Percentiles rank a stretch among this genome's conserved stretches.
Conservation (phyloP, 2,888 invertebrate species). For the Dolichomitus sp. region DNA sequence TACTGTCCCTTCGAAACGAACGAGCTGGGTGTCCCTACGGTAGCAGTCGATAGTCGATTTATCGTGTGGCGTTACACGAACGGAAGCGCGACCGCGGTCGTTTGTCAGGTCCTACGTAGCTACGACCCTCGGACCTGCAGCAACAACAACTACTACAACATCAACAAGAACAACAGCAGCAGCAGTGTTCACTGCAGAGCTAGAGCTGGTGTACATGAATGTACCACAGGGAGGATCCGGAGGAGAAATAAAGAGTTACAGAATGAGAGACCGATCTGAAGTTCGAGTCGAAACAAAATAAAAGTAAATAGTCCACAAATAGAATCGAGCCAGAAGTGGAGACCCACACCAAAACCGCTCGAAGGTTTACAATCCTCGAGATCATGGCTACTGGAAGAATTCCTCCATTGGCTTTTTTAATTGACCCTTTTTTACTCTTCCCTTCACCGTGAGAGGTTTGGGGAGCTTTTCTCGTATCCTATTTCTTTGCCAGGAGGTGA, state of each 20-base stretch:
- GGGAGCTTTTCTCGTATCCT: conserved; percentile 13
- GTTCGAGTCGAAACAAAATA: conserved; percentile 33
- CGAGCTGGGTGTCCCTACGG: conserved; percentile 56
- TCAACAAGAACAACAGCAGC: conserved; percentile 13
- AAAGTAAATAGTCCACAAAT: conserved; percentile 17
- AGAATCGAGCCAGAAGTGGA: background rate
- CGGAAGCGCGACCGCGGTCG: conserved; percentile 67
- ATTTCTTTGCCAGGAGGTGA: conserved; percentile 32
- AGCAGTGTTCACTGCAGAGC: conserved; percentile 23
- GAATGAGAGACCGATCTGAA: conserved; percentile 21
- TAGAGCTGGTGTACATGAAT: conserved; percentile 39
- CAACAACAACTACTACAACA: conserved; percentile 29
- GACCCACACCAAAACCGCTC: background rate
- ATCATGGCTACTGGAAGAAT: background rate
- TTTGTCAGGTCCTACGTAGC: conserved; percentile 58
- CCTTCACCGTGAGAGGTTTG: background rate
- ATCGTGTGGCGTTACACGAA: conserved; percentile 68
- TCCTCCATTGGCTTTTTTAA: conserved; percentile 44
- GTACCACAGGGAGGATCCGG: conserved; percentile 16
- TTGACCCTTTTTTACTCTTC: conserved; percentile 44
- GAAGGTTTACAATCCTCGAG: background rate
- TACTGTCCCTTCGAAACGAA: conserved; percentile 51
- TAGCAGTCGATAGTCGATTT: conserved; percentile 70
- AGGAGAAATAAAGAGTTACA: conserved; percentile 30
- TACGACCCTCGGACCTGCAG: conserved; percentile 35